Percentiles rank a stretch among this genome's conserved stretches.
Evolutionary conservation across 1,140 invertebrate genomes (phyloP).

Genomic region (Fopius arisanus): DNA sequence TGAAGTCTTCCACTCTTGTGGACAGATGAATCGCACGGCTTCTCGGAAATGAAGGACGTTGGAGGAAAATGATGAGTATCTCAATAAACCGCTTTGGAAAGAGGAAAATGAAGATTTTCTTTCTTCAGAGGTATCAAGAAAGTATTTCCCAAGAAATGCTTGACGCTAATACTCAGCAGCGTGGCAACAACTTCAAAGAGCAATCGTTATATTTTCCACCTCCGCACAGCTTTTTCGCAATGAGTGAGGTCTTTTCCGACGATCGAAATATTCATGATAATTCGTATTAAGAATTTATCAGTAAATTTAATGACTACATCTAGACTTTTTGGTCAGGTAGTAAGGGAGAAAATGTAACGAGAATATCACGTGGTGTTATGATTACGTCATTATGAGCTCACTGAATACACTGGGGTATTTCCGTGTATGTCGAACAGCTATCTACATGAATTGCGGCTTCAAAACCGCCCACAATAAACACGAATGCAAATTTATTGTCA

Average conservation of each 20-base stretch:
- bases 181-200: not conserved
- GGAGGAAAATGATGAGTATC: not conserved
- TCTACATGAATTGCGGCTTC: constrained; percentile 54
- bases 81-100: not conserved
- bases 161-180: not conserved
- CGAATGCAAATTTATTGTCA: constrained; percentile 64
- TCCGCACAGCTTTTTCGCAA: not conserved
- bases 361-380: constrained; percentile 36
- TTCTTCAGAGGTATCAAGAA: not conserved
- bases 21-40: too few relatives aligned
- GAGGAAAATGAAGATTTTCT: not conserved
- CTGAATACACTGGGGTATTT: constrained; percentile 40
- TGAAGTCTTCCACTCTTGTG: too few relatives aligned
- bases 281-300: not conserved
- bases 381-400: constrained; percentile 59
- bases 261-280: not conserved
- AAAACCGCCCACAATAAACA: constrained; percentile 54
- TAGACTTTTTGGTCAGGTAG: not conserved
- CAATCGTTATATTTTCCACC: not conserved
- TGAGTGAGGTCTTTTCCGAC: not conserved
- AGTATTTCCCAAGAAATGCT: not conserved
- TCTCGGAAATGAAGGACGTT: not conserved
- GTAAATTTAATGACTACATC: not conserved
- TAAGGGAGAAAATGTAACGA: not conserved
- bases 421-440: constrained; percentile 32